Evolutionary conservation across 2,113 vertebrate species (phyloP).

Genomic region (Tragelaphus buxtoni): DNA sequence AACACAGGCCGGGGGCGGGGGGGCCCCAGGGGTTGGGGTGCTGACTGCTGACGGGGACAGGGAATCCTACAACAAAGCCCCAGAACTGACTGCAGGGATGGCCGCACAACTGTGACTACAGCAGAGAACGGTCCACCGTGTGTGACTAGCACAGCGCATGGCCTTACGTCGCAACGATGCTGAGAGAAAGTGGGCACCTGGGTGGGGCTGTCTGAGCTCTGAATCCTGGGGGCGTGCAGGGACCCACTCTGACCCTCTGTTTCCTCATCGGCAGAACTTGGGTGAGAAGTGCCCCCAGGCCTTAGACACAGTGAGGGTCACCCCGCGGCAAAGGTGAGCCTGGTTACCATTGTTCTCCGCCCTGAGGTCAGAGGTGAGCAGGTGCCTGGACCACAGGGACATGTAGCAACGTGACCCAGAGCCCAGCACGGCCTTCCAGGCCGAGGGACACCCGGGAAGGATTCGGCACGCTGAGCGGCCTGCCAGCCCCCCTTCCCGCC

Average conservation of each 20-base stretch:
- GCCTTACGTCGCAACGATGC: fast-evolving
- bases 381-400: background rate
- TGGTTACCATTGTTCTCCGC: background rate
- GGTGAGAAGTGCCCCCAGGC: background rate
- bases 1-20: background rate
- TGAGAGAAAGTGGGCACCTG: fast-evolving
- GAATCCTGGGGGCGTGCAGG: background rate
- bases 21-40: background rate
- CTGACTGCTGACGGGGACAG: background rate
- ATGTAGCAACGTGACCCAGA: no score
- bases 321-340: fast-evolving
- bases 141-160: fast-evolving
- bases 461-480: fast-evolving
- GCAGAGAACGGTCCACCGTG: fast-evolving
- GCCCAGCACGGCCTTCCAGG: background rate
- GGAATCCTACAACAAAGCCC: background rate
- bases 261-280: fast-evolving
- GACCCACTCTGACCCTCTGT: background rate
- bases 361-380: background rate
- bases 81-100: background rate
- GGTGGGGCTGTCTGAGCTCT: background rate
- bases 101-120: background rate
- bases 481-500: background rate
- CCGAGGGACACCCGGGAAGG: background rate
- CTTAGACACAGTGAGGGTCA: background rate